These are phyloP conservation scores for Trichogramma dendrolimi DNA, from an alignment of 2,888 invertebrate genomes.

Conservation along the genomic window DNA sequence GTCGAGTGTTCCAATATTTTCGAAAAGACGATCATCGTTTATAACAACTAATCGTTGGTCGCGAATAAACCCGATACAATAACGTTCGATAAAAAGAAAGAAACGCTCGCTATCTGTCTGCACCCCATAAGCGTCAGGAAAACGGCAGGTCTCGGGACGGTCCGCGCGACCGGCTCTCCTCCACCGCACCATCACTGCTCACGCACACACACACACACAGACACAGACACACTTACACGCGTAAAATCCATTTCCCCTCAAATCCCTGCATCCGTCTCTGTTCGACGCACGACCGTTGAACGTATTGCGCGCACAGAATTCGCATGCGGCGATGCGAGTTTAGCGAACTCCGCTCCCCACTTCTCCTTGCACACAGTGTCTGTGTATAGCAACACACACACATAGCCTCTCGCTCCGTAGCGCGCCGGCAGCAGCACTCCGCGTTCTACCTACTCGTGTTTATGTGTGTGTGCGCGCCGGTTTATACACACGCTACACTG, in stretches of 20 bases:
- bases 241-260: not conserved
- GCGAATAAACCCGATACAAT: too few species aligned
- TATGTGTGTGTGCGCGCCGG: too few species aligned
- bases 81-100: too few species aligned
- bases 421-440: not conserved
- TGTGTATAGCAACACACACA: not conserved
- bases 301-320: not conserved
- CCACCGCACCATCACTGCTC: not conserved
- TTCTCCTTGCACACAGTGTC: not conserved
- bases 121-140: too few species aligned
- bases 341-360: slow-evolving; percentile 23
- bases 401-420: not conserved
- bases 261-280: not conserved
- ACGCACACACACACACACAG: not conserved
- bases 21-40: too few species aligned
- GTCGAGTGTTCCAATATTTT: too few species aligned
- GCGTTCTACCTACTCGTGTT: not conserved
- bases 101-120: too few species aligned
- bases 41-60: too few species aligned
- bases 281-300: not conserved
- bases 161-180: not conserved
- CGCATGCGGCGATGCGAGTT: slow-evolving; percentile 12
- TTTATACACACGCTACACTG: not conserved
- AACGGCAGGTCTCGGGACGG: not conserved
- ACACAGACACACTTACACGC: not conserved